Conservation (phyloP, 1,140 invertebrate genomes). For the Drosophila pandora region DNA sequence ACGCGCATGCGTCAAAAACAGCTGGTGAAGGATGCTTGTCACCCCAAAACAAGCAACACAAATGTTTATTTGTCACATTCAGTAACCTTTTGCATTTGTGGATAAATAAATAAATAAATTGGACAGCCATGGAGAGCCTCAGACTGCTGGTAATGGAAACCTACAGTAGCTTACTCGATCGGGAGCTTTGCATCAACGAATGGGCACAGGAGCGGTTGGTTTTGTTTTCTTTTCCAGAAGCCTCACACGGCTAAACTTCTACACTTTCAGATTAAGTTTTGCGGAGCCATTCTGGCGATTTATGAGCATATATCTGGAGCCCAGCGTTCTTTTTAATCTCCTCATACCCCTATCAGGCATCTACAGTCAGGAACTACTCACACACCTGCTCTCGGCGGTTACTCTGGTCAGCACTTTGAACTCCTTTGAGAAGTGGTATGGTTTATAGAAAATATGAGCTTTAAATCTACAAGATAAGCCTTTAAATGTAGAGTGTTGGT, state of each 20-base stretch:
- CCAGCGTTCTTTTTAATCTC: conserved; percentile 53
- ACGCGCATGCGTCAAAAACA: conserved; percentile 25
- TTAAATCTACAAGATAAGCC: neutral
- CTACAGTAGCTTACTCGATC: conserved; percentile 40
- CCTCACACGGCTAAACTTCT: neutral
- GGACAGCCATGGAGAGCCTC: conserved; percentile 15
- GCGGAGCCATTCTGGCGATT: conserved; percentile 45
- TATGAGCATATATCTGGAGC: conserved; percentile 47
- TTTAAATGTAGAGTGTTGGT: too few relatives aligned
- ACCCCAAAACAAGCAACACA: conserved; percentile 5
- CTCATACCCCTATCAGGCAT: conserved; percentile 64
- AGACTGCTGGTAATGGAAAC: conserved; percentile 18
- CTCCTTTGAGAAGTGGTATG: conserved; percentile 73
- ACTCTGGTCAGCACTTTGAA: conserved; percentile 52
- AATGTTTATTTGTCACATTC: conserved; percentile 5
- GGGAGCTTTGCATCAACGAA: conserved; percentile 61
- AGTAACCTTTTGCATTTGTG: neutral
- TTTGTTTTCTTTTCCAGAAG: too few relatives aligned
- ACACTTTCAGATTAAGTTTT: conserved; percentile 28
- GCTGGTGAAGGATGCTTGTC: conserved; percentile 37
- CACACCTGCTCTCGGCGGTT: conserved; percentile 41
- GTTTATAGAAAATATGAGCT: neutral
- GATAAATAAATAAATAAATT: neutral
- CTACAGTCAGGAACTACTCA: conserved; percentile 53
- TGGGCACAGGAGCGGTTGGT: conserved; percentile 64